Percentiles rank a stretch among this genome's conserved stretches.
Evolutionary conservation across 2,888 invertebrate genomes (phyloP).

Genomic region (Caradrina kadenii): DNA sequence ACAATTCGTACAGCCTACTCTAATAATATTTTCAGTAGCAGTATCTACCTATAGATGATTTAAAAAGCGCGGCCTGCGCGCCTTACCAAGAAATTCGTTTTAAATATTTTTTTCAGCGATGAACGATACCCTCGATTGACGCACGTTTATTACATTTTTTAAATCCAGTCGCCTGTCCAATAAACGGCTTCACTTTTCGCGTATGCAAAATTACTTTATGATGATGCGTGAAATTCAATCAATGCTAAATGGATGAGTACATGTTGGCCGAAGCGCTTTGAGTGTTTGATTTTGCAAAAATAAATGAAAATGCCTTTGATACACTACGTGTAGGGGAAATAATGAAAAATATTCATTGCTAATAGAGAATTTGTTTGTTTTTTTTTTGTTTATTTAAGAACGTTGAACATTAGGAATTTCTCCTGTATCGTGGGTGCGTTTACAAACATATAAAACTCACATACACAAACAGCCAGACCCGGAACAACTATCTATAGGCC

Average conservation of each 20-base stretch:
- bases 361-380: too few relatives aligned
- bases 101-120: conserved; percentile 28
- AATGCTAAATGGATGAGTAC: conserved; percentile 9
- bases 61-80: neutral
- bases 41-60: conserved; percentile 7
- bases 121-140: conserved; percentile 22
- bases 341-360: too few relatives aligned
- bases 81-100: conserved; percentile 14
- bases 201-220: conserved; percentile 25
- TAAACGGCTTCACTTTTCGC: conserved; percentile 20
- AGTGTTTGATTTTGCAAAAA: too few relatives aligned
- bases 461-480: too few relatives aligned
- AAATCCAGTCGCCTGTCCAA: conserved; percentile 30
- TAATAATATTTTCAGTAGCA: conserved; percentile 6
- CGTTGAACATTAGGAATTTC: too few relatives aligned
- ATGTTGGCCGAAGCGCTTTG: neutral
- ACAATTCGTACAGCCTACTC: neutral
- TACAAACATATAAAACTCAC: too few relatives aligned
- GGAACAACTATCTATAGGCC: too few relatives aligned
- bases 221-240: conserved; percentile 8
- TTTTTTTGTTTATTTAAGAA: too few relatives aligned
- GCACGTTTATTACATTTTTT: conserved; percentile 35
- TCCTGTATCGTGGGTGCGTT: too few relatives aligned
- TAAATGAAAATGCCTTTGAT: neutral
- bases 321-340: neutral